phyloP scores from a whole-genome alignment of 2,113 vertebrate genomes.

The Hemibagrus wyckioides region DNA sequence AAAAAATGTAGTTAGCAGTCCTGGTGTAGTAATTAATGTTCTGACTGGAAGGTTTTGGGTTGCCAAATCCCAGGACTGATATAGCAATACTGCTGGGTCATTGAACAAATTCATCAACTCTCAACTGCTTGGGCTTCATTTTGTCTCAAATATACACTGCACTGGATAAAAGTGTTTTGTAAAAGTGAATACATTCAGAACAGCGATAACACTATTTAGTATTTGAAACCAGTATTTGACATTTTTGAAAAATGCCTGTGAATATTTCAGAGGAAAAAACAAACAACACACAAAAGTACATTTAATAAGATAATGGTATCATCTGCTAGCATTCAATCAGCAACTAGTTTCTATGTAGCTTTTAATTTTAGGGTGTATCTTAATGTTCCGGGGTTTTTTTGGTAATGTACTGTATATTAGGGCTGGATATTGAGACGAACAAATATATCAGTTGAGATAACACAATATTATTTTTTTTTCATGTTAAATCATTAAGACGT shows the following conservation, averaged over 20 bases:
- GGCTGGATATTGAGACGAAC: not conserved
- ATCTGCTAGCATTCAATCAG: not conserved
- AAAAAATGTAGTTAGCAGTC: not conserved
- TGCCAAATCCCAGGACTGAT: not conserved
- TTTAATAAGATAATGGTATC: not conserved
- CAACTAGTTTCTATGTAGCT: not conserved
- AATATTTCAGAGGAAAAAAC: not conserved
- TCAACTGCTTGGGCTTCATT: not conserved
- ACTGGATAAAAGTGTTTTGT: not conserved
- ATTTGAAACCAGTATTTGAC: not conserved
- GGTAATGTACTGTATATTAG: not conserved
- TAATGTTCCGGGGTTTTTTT: not conserved
- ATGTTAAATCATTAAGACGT: not conserved
- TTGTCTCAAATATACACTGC: not conserved
- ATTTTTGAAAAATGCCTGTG: not conserved
- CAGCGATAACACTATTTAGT: not conserved
- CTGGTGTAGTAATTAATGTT: not conserved
- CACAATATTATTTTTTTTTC: too few species aligned
- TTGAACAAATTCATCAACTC: not conserved
- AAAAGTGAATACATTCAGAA: not conserved
- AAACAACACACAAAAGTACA: not conserved
- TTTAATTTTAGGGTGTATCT: not conserved
- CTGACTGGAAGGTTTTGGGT: not conserved
- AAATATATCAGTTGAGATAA: too few species aligned
- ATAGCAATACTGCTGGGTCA: not conserved